Base-by-base conservation (phyloP, 2,113 vertebrate genomes). In the Tetrax tetrax region DNA sequence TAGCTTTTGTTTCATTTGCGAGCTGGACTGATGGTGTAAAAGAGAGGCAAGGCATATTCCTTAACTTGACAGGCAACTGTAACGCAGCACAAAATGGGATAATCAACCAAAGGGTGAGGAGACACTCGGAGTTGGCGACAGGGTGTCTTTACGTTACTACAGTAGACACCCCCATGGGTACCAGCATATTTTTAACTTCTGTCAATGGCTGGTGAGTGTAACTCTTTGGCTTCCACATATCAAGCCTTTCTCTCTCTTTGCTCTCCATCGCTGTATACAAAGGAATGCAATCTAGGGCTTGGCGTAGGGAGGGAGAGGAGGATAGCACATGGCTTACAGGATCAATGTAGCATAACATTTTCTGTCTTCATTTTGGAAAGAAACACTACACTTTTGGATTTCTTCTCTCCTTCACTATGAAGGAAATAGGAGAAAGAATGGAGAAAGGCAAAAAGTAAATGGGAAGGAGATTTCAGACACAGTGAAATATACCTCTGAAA, bases 61-160 rank as follows among this genome's bases (percentile, higher is more conserved):
- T 69, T 72, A 45, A 38, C 54, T 15, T 21, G 33, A 31, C 9
- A 82, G 69, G 33, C 41, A 27, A 64, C 37, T 61, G 37, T 38
- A 76, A 83, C 0, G 0, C 51, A 72, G 53, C 7, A 2, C 74
- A 37, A 12, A 50, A 5, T 9, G 25, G 59, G 31, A 61, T 53
- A 53, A 85, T n/a, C 45, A 79, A 2, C 33, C 75, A 61, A 50
- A 94, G 25, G 20, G 18, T 2, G 3, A 85, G 38, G 28, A 72
- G 57, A 28, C 87, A 24, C 29, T 85, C 7, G 1, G 33, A 35
- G 15, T 1, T 63, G 48, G 38, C 78, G 41, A 16, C 31, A 48
- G 69, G 23, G 10, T 81, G 54, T 51, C 53, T 92, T 87, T 47
- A 38, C 33, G 16, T 65, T 72, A 43, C 28, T 75, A n/a, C 28